Evolutionary conservation across 2,113 vertebrate genomes (phyloP), one percentile per base, ranked within the genome.

Genomic region (Pycnonotus jocosus): DNA sequence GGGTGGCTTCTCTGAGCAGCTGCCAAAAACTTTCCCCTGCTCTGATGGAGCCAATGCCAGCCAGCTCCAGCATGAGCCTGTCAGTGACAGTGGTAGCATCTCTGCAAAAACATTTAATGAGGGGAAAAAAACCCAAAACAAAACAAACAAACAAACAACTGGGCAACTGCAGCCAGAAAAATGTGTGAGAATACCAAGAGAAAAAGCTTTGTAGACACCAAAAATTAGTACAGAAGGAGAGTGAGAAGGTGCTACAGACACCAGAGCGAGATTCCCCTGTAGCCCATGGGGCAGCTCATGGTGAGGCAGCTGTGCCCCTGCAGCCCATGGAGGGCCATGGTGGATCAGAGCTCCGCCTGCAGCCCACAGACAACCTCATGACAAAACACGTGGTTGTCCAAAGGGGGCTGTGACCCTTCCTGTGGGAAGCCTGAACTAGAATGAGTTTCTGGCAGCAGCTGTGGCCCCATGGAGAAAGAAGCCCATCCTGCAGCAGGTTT

Each of bases 251-350:
- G 28, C 28, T 51, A 2, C 27, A 38, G 24, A 20, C 16, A 11
- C 9, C 5, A 57, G 42, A 50, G 9, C 5, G 2, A 58, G 28
- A 38, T 51, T 58, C 12, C 28, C 16, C 50, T 38, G 7, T 4
- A 44, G 42, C 7, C 33, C 0, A 0, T 31, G 54, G 30, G 17
- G n/a, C 20, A 79, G 74, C 2, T 24, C 11, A 12, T 10, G 30
- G 31, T 17, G 27, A 23, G 27, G 18, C 56, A 62, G 31, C 31
- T 50, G 54, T 56, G 18, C 12, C 15, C 1, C 3, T 70, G 28
- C 22, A 77, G 64, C 31, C 18, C 42, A 14, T 19, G 30, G n/a
- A 35, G 14, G 14, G 4, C 14, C 21, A 35, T 4, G 8, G 21
- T 27, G 6, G 27, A 12, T 4, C 14, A 61, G 47, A 48, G 12